These are phyloP conservation scores for Sebastes paucispinis DNA, from an alignment of 2,797 vertebrate species.

Conservation along the genomic window DNA sequence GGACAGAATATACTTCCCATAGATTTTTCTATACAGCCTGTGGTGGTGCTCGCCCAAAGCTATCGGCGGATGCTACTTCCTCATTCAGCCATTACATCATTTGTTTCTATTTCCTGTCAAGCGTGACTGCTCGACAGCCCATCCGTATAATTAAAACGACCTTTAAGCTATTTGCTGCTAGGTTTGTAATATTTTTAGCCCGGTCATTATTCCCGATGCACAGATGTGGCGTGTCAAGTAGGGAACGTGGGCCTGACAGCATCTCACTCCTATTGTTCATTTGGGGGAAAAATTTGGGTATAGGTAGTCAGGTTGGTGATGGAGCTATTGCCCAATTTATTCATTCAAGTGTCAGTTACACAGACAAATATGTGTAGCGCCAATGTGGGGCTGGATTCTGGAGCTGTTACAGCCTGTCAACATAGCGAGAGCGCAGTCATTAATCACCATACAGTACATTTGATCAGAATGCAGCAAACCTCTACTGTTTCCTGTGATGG, in stretches of 20 bases:
- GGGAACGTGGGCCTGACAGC: slow-evolving; percentile 68
- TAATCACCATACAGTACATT: slow-evolving; percentile 87
- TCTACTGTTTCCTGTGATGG: slow-evolving; percentile 84
- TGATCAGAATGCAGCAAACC: slow-evolving; percentile 89
- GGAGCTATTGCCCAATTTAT: slow-evolving; percentile 79
- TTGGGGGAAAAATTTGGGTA: slow-evolving; percentile 52
- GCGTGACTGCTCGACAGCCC: slow-evolving; percentile 77
- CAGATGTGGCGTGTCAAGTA: slow-evolving; percentile 74
- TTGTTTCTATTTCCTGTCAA: slow-evolving; percentile 74
- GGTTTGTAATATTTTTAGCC: slow-evolving; percentile 79
- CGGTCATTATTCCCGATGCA: slow-evolving; percentile 76
- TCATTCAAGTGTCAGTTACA: slow-evolving; percentile 76
- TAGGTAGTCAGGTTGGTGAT: slow-evolving; percentile 71
- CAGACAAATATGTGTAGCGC: slow-evolving; percentile 69
- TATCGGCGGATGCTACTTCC: slow-evolving; percentile 36
- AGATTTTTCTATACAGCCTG: slow-evolving; percentile 39
- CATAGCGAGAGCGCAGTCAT: slow-evolving; percentile 80
- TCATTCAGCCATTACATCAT: slow-evolving; percentile 74
- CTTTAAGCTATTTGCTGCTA: slow-evolving; percentile 76
- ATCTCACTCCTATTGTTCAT: slow-evolving; percentile 73
- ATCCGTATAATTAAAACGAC: slow-evolving; percentile 82
- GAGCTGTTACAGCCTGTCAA: slow-evolving; percentile 74
- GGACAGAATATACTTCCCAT: slow-evolving; percentile 33
- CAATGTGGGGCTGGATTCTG: slow-evolving; percentile 75
- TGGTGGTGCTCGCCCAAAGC: slow-evolving; percentile 27